Evolutionary conservation across 2,797 vertebrate genomes (phyloP), one percentile per base, ranked within the genome.

Genomic region (Typhlichthys eigenmanni): DNA sequence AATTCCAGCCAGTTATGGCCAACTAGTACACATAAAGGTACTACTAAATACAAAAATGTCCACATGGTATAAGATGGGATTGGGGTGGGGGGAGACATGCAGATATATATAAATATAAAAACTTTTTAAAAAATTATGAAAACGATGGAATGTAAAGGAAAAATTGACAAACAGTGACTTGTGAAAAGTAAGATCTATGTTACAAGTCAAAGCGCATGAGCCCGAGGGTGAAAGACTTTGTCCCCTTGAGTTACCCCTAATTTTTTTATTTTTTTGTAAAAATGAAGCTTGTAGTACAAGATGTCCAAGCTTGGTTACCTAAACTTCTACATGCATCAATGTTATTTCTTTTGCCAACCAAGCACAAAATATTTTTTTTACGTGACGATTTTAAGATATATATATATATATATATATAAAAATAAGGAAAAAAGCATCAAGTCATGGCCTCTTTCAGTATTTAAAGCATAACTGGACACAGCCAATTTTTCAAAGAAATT

Each of bases 1-100:
- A 98, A 94, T 98, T 98, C 94, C 97, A 98, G 95, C 97, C 97
- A 79, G 97, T 98, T 58, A 99, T 99, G 96, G 96, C 96, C 92
- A 99, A 96, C 87, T 92, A 92, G 90, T 91, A 91, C 87, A 80
- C 51, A 61, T 71, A 51, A 83, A 88, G 87, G 88, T 89, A 86
- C 88, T 85, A 85, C 81, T 85, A 85, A 76, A 76, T 71, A 79
- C 68, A 84, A 76, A 84, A 87, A 74, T 29, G 87, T 90, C 87
- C 84, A 88, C 87, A 83, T 29, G 76, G 84, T 87, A 88, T 85
- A 86, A 89, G 87, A 85, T 65, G 1, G 60, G 78, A 62, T 32
- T 6, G 12, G 68, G 55, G 63, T 47, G 19, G 55, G 32, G 55
- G 55, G n/a, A 74, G 53, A 79, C 75, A 86, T 83, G 87, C 83